Percentiles rank a stretch among this genome's conserved stretches.
Conservation (phyloP, 2,113 vertebrate species). For the Myotis yumanensis region DNA sequence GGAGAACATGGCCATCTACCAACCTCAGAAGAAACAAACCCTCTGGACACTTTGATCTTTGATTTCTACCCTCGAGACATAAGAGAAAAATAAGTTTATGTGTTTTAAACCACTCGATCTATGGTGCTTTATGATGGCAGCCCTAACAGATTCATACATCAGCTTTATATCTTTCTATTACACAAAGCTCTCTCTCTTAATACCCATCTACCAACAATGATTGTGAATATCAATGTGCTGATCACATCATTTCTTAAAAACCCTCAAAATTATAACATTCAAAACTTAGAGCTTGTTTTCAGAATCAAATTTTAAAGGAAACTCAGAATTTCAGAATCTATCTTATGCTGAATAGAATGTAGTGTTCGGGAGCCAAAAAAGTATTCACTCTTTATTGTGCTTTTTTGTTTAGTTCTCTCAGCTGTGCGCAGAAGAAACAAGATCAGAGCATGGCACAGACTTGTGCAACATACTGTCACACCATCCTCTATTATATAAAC, state of each 20-base stretch:
- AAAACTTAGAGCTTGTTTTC: conserved; percentile 4
- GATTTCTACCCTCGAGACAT: background rate
- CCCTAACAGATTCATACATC: background rate
- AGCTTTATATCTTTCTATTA: background rate
- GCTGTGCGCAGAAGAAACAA: background rate
- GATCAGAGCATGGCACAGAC: background rate
- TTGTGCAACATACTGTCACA: background rate
- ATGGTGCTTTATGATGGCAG: background rate
- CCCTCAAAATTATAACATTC: background rate
- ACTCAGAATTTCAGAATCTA: background rate
- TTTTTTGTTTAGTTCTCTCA: conserved; percentile 42
- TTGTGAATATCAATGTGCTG: background rate
- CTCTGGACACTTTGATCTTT: background rate
- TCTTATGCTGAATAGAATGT: conserved; percentile 25
- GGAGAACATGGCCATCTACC: background rate
- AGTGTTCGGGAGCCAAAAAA: conserved; percentile 27
- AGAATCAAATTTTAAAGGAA: background rate
- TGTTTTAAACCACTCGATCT: background rate
- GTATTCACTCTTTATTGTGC: background rate
- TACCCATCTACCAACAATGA: background rate
- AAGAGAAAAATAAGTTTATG: background rate
- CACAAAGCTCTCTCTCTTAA: background rate
- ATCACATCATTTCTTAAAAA: background rate
- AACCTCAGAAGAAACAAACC: background rate
- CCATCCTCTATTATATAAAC: background rate